Percentiles rank a stretch among this genome's conserved stretches.
Evolutionary conservation across 2,113 vertebrate genomes (phyloP).

Genomic region (Carlito syrichta): DNA sequence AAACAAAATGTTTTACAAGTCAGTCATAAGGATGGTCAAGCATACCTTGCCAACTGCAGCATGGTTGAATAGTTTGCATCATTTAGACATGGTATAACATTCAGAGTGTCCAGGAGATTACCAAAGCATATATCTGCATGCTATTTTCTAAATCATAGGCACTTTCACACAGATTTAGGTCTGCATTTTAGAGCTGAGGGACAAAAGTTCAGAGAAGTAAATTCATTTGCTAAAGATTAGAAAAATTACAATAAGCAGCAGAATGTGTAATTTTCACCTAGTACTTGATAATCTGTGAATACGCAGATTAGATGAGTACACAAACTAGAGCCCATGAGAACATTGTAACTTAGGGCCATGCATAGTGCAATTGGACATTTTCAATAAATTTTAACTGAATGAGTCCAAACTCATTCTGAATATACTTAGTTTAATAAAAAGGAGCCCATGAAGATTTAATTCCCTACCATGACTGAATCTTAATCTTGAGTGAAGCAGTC

Average conservation of each 20-base stretch:
- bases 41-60: background rate
- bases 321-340: background rate
- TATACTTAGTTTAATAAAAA: background rate
- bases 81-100: background rate
- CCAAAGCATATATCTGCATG: background rate
- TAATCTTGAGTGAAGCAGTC: background rate
- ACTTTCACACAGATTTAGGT: background rate
- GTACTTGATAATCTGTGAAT: background rate
- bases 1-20: conserved; percentile 32
- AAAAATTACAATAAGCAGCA: background rate
- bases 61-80: conserved; percentile 4
- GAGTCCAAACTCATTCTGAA: background rate
- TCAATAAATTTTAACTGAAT: background rate
- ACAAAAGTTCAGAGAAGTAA: background rate
- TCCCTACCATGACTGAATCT: background rate
- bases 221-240: conserved; percentile 37
- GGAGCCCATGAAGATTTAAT: background rate
- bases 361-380: background rate
- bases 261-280: conserved; percentile 3
- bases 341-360: background rate
- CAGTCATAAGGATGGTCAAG: conserved; percentile 18
- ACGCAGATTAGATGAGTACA: background rate
- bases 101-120: conserved; percentile 3
- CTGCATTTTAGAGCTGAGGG: background rate
- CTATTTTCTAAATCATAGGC: conserved; percentile 13